phyloP scores from a whole-genome alignment of 2,797 vertebrate genomes.

The Characodon lateralis region DNA sequence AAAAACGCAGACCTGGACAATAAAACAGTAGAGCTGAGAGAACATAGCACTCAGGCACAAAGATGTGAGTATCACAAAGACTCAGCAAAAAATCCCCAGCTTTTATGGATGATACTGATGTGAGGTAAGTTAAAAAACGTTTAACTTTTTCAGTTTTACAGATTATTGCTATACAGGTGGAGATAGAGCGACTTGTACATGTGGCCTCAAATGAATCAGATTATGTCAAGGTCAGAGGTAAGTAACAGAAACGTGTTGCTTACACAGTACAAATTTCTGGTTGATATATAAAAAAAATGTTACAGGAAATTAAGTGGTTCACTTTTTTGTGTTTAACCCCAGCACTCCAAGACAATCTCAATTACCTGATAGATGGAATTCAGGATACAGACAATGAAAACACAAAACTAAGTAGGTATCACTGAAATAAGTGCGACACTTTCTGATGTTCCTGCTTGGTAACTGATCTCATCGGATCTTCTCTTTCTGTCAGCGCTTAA shows the following conservation, averaged over 20 bases:
- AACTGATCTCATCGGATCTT: background rate
- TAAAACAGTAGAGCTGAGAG: conserved; percentile 38
- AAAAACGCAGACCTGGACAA: conserved; percentile 28
- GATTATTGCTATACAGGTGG: conserved; percentile 48
- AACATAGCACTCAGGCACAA: conserved; percentile 35
- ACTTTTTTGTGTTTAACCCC: background rate
- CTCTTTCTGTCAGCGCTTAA: conserved; percentile 37
- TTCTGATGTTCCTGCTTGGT: background rate
- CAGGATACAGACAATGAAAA: conserved; percentile 41
- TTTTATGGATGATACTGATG: background rate
- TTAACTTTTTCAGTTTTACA: conserved; percentile 49
- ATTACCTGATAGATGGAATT: conserved; percentile 10
- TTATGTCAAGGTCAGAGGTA: conserved; percentile 25
- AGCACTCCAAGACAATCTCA: conserved; percentile 26
- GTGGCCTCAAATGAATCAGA: conserved; percentile 35
- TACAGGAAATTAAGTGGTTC: fast-evolving
- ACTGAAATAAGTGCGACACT: background rate
- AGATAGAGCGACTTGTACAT: conserved; percentile 30
- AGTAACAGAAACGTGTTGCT: conserved; percentile 2
- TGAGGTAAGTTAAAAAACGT: background rate
- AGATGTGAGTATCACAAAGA: conserved; percentile 29
- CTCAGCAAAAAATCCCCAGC: background rate
- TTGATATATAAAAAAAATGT: background rate
- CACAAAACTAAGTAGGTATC: conserved; percentile 54
- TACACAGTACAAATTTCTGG: background rate